A percentile compares a stretch with the other conserved stretches of the same genome.
phyloP scores from a whole-genome alignment of 2,113 vertebrate genomes.

The Lophius piscatorius region DNA sequence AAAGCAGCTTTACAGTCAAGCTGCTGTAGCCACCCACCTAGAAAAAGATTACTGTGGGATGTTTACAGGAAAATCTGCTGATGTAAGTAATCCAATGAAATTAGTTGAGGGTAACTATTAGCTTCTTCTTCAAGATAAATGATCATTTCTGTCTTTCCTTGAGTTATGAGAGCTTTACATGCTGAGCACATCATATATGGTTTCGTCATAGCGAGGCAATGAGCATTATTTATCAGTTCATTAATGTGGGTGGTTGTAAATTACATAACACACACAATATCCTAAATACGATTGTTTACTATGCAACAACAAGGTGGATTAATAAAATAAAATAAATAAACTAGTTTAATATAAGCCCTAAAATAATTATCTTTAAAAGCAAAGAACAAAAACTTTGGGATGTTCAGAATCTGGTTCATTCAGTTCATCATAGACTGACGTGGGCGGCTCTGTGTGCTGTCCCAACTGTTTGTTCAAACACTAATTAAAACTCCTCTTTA shows the following conservation, averaged over 20 bases:
- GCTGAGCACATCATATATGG: neutral
- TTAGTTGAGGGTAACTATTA: slow-evolving; percentile 28
- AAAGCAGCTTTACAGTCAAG: slow-evolving; percentile 63
- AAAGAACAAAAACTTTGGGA: slow-evolving; percentile 1
- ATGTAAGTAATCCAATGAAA: slow-evolving; percentile 30
- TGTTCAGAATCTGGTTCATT: slow-evolving; percentile 3
- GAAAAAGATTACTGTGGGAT: slow-evolving; percentile 49
- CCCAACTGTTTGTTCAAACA: slow-evolving; percentile 56
- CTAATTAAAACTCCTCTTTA: slow-evolving; percentile 63
- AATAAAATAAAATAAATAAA: too few species aligned
- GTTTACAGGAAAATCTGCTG: slow-evolving; percentile 57
- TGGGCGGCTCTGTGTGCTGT: slow-evolving; percentile 54
- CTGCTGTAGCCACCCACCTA: slow-evolving; percentile 60
- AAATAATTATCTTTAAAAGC: neutral
- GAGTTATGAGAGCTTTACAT: neutral
- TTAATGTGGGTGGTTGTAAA: neutral
- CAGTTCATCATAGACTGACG: slow-evolving; percentile 11
- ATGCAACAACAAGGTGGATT: neutral
- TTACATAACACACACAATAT: neutral
- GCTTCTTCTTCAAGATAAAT: neutral
- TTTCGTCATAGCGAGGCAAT: neutral
- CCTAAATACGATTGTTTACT: too few species aligned
- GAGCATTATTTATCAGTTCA: too few species aligned
- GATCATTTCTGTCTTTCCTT: neutral
- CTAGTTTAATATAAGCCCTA: neutral